Percentiles rank a stretch among this genome's conserved stretches.
Evolutionary conservation across 2,797 vertebrate genomes (phyloP).

Genomic region (Gymnodraco acuticeps): DNA sequence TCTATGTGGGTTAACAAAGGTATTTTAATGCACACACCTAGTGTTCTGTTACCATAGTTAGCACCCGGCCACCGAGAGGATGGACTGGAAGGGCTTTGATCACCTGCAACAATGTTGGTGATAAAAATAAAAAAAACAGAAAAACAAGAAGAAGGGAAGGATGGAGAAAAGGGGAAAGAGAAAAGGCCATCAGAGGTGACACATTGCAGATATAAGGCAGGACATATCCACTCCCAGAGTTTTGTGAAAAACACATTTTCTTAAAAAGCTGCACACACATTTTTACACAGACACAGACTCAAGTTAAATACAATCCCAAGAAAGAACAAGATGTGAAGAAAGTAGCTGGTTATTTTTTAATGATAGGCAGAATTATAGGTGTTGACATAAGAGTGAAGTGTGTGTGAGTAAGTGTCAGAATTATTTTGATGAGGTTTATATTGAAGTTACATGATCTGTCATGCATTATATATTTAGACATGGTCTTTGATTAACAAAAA

Average conservation of each 20-base stretch:
- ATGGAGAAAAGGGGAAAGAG: conserved; percentile 57
- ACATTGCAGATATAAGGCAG: conserved; percentile 66
- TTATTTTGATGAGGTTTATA: background rate
- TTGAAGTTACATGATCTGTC: background rate
- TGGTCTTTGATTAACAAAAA: background rate
- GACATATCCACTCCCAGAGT: conserved; percentile 64
- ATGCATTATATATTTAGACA: background rate
- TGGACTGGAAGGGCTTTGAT: conserved; percentile 88
- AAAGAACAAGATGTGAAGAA: conserved; percentile 18
- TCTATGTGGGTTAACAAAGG: conserved; percentile 44
- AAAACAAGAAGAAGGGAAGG: conserved; percentile 36
- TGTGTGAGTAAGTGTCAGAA: background rate
- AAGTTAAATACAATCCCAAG: conserved; percentile 20
- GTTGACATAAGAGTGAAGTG: conserved; percentile 4
- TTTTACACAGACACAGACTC: background rate
- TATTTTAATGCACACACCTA: conserved; percentile 78
- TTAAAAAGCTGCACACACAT: conserved; percentile 17
- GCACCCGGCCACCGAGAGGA: conserved; percentile 86
- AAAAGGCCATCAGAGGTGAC: conserved; percentile 77
- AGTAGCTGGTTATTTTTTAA: conserved; percentile 13
- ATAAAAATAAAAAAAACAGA: conserved; percentile 39
- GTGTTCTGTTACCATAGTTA: conserved; percentile 87
- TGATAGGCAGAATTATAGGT: conserved; percentile 12
- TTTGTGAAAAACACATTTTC: conserved; percentile 36
- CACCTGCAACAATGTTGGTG: conserved; percentile 82